Evolutionary conservation across 1,140 invertebrate genomes (phyloP).

Genomic region (Dendroctonus valens): DNA sequence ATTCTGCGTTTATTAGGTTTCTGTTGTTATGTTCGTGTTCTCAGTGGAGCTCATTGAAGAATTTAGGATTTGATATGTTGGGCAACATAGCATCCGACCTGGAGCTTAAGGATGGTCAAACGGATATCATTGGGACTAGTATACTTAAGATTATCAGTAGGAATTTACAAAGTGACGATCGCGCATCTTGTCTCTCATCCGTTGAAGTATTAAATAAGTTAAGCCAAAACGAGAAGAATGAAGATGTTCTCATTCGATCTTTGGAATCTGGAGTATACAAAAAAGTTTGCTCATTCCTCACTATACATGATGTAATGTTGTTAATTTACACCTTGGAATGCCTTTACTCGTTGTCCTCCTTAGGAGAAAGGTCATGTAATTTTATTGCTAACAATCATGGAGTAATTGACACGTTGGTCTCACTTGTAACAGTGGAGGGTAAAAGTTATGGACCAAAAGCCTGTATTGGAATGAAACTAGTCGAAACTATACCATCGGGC

Average conservation of each 20-base stretch:
- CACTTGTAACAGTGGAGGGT: constrained; percentile 85
- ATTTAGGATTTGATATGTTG: constrained; percentile 82
- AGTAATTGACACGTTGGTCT: constrained; percentile 78
- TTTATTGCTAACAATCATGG: constrained; percentile 81
- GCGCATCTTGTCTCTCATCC: constrained; percentile 82
- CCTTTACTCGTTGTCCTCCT: constrained; percentile 87
- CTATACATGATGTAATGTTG: constrained; percentile 93
- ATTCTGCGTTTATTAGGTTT: constrained; percentile 85
- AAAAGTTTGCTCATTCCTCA: constrained; percentile 77
- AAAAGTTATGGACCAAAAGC: constrained; percentile 94
- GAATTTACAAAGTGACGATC: constrained; percentile 77
- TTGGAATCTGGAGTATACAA: constrained; percentile 70
- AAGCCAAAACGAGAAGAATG: constrained; percentile 81
- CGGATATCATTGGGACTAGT: constrained; percentile 61
- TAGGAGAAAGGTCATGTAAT: constrained; percentile 87
- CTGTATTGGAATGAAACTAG: constrained; percentile 92
- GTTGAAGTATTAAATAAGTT: constrained; percentile 84
- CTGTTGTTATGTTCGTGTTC: constrained; percentile 80
- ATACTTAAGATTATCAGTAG: constrained; percentile 75
- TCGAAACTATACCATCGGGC: constrained; percentile 77
- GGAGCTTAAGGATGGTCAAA: constrained; percentile 67
- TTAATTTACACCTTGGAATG: constrained; percentile 92
- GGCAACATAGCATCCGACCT: constrained; percentile 87
- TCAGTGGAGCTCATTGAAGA: constrained; percentile 73
- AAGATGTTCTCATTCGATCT: constrained; percentile 69